Evolutionary conservation across 2,113 vertebrate species (phyloP).

Genomic region (Anhinga anhinga): DNA sequence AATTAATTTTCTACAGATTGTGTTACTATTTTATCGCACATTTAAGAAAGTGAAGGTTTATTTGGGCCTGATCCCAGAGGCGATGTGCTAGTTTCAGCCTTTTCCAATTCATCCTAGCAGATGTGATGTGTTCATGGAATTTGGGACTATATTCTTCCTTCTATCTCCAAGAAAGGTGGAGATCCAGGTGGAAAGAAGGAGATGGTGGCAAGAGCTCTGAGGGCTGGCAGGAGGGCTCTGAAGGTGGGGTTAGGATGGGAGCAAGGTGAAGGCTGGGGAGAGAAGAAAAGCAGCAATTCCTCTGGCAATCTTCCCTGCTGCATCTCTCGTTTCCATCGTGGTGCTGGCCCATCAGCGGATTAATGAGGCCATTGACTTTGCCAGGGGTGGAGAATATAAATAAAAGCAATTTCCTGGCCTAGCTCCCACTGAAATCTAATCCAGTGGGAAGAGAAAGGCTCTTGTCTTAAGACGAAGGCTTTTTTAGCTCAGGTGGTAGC

Average conservation of each 20-base stretch:
- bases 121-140: background rate
- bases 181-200: background rate
- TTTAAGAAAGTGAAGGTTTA: background rate
- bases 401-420: constrained; percentile 69
- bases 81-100: background rate
- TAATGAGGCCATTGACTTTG: constrained; percentile 70
- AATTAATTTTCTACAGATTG: background rate
- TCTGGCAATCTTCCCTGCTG: constrained; percentile 28
- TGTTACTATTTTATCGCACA: background rate
- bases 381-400: constrained; percentile 68
- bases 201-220: background rate
- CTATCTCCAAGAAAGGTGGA: background rate
- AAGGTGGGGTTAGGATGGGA: constrained; percentile 23
- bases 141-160: background rate
- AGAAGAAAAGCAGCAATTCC: constrained; percentile 6
- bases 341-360: constrained; percentile 58
- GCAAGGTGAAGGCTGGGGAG: constrained; percentile 25
- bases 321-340: constrained; percentile 57
- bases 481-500: constrained; percentile 9
- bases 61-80: constrained; percentile 24
- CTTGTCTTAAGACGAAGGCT: background rate
- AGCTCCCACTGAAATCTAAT: constrained; percentile 59
- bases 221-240: background rate
- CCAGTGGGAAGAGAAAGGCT: constrained; percentile 60
- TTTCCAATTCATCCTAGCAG: background rate